Evolutionary conservation across 2,888 invertebrate genomes (phyloP).

Genomic region (Shargacucullia verbasci): DNA sequence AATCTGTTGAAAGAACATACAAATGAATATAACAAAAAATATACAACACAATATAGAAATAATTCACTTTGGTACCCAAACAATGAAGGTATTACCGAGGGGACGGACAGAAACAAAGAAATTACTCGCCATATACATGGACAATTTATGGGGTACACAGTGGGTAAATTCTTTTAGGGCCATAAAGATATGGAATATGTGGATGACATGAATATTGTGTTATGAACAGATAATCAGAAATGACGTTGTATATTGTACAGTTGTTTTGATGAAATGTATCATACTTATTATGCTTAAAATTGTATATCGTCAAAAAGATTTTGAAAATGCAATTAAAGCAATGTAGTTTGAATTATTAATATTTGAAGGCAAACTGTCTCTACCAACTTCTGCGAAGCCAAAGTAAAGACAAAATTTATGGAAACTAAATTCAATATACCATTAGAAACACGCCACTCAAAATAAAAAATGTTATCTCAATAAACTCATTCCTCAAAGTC

Average conservation of each 20-base stretch:
- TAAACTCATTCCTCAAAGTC: constrained; percentile 45
- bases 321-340: no score
- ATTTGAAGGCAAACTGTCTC: no score
- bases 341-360: no score
- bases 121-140: constrained; percentile 58
- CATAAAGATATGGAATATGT: constrained; percentile 41
- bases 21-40: constrained; percentile 36
- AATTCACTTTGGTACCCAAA: constrained; percentile 71
- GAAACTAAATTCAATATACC: no score
- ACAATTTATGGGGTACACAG: constrained; percentile 46
- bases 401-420: no score
- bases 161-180: constrained; percentile 38
- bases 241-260: neutral
- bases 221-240: neutral
- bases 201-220: constrained; percentile 26
- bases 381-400: no score
- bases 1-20: constrained; percentile 46
- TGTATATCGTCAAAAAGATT: no score
- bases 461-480: constrained; percentile 33
- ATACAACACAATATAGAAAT: constrained; percentile 61
- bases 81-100: constrained; percentile 64
- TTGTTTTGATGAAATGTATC: neutral
- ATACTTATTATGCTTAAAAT: no score
- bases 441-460: no score
- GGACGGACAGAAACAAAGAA: constrained; percentile 61